phyloP scores from a whole-genome alignment of 2,797 vertebrate species.

The Cyprinella venusta region DNA sequence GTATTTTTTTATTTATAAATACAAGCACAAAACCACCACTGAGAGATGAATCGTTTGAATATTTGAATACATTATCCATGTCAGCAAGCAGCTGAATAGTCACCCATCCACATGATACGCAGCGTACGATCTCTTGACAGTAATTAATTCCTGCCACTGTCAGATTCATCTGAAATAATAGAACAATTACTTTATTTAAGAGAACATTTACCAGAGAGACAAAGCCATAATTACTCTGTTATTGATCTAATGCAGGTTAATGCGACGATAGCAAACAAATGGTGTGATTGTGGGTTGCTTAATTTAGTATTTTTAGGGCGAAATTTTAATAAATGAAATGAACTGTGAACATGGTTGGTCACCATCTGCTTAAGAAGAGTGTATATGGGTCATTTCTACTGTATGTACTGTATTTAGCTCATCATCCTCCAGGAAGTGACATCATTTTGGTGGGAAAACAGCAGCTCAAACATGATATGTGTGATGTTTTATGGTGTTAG shows the following conservation, averaged over 20 bases:
- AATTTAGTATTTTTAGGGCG: conserved; percentile 4
- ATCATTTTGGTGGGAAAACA: not conserved
- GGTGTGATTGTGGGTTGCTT: not conserved
- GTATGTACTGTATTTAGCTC: not conserved
- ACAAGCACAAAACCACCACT: conserved; percentile 56
- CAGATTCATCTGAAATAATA: conserved; percentile 48
- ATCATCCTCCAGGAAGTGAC: not conserved
- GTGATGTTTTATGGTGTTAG: not conserved
- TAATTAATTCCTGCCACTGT: conserved; percentile 58
- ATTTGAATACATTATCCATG: conserved; percentile 48
- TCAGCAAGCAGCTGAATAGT: conserved; percentile 40
- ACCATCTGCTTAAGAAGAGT: conserved; percentile 75
- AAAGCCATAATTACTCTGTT: conserved; percentile 44
- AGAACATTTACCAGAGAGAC: conserved; percentile 56
- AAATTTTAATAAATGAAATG: not conserved
- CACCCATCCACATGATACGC: conserved; percentile 47
- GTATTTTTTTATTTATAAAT: conserved; percentile 59
- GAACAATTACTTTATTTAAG: conserved; percentile 52
- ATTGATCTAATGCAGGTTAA: conserved; percentile 16
- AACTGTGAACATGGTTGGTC: conserved; percentile 57
- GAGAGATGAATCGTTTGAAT: conserved; percentile 48
- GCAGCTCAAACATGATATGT: not conserved
- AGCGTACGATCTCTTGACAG: conserved; percentile 52
- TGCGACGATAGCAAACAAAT: not conserved
- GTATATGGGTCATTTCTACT: conserved; percentile 67